These are phyloP conservation scores for Trachelus troglodyta DNA, from an alignment of 2,888 invertebrate genomes.

Conservation along the genomic window DNA sequence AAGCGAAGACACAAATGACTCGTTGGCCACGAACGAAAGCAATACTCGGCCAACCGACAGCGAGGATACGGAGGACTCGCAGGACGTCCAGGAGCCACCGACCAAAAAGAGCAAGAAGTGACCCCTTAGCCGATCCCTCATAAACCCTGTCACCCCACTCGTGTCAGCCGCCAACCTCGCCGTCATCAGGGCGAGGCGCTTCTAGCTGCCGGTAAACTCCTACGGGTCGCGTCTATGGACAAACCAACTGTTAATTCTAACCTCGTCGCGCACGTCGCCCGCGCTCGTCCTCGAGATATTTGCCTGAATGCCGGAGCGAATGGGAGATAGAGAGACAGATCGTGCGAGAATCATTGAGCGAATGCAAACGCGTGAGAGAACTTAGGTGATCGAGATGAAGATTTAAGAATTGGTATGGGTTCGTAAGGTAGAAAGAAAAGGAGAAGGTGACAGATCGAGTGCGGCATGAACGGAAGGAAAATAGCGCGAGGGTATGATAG, in stretches of 20 bases:
- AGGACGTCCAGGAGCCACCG: conserved; percentile 67
- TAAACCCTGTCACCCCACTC: conserved; percentile 51
- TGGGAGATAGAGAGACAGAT: not conserved
- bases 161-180: conserved; percentile 56
- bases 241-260: not conserved
- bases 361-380: not conserved
- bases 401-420: not conserved
- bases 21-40: conserved; percentile 66
- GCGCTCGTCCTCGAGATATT: not conserved
- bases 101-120: conserved; percentile 72
- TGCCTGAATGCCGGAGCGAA: not conserved
- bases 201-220: conserved; percentile 33
- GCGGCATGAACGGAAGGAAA: not conserved
- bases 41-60: conserved; percentile 59
- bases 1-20: conserved; percentile 71
- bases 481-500: not conserved
- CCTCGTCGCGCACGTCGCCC: not conserved
- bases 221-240: not conserved
- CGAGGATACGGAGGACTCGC: conserved; percentile 63
- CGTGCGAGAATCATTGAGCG: not conserved
- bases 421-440: not conserved
- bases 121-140: conserved; percentile 53
- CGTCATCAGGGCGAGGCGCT: conserved; percentile 57
- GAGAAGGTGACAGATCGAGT: not conserved
- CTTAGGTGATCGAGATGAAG: not conserved